Evolutionary conservation across 2,797 vertebrate species (phyloP).

Genomic region (Vultur gryphus): DNA sequence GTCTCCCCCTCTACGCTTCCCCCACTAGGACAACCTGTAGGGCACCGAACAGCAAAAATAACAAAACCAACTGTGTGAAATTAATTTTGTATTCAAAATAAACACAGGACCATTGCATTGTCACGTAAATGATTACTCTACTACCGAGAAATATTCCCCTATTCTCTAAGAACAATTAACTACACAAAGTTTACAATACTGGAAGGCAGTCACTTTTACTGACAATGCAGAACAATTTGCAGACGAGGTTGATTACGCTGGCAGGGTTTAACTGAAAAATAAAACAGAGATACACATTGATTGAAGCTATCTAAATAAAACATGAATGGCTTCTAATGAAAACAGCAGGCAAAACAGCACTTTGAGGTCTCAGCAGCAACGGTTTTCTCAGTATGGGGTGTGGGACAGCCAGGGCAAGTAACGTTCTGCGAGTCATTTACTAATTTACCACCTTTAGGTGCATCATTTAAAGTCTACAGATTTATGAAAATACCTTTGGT

Average conservation of each 20-base stretch:
- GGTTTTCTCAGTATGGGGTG: not conserved
- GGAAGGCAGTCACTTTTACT: slow-evolving; percentile 6
- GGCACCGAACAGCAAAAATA: not conserved
- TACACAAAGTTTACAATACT: not conserved
- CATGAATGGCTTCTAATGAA: slow-evolving; percentile 31
- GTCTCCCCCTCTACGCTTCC: not conserved
- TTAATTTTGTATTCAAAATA: not conserved
- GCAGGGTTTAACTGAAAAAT: slow-evolving; percentile 39
- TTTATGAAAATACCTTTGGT: not conserved
- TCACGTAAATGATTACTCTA: not conserved
- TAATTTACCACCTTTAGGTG: not conserved
- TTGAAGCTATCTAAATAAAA: slow-evolving; percentile 43
- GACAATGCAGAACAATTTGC: slow-evolving; percentile 2
- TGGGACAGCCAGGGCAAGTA: not conserved
- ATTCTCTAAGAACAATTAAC: slow-evolving; percentile 22
- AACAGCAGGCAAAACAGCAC: slow-evolving; percentile 14
- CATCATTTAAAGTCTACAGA: not conserved
- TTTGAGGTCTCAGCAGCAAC: not conserved
- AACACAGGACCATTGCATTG: not conserved
- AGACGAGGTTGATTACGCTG: not conserved
- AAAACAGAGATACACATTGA: slow-evolving; percentile 11
- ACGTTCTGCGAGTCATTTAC: not conserved
- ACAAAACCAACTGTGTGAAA: not conserved
- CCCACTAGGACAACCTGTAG: not conserved
- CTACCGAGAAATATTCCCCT: not conserved